A percentile compares a stretch with the other conserved stretches of the same genome.
phyloP scores from a whole-genome alignment of 2,113 vertebrate species.

The Alexandromys fortis region DNA sequence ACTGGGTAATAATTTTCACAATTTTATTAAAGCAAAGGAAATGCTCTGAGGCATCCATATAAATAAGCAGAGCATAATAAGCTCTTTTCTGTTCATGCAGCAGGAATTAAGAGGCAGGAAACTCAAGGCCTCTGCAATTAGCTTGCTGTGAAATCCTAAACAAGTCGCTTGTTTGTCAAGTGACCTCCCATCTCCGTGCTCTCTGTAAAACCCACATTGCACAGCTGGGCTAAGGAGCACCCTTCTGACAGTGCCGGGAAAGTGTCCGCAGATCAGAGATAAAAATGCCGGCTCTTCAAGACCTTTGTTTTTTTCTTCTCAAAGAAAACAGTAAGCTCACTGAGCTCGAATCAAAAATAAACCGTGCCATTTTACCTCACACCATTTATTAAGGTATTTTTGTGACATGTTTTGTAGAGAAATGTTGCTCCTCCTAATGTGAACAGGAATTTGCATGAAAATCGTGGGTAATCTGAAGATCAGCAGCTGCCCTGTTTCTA shows the following conservation, averaged over 20 bases:
- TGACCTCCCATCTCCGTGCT: conserved; percentile 49
- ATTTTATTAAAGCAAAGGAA: conserved; percentile 71
- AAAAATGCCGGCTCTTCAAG: conserved; percentile 17
- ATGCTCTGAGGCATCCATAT: conserved; percentile 63
- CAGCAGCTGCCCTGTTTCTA: conserved; percentile 42
- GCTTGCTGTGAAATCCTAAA: conserved; percentile 71
- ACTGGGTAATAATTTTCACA: conserved; percentile 56
- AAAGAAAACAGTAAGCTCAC: conserved; percentile 39
- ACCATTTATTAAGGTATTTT: conserved; percentile 38
- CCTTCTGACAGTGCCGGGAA: conserved; percentile 46
- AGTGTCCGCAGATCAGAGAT: conserved; percentile 47
- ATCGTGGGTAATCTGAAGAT: conserved; percentile 45
- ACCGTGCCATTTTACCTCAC: not conserved
- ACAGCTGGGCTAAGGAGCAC: not conserved
- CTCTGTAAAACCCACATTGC: conserved; percentile 47
- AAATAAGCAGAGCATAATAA: conserved; percentile 67
- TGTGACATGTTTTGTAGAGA: conserved; percentile 36
- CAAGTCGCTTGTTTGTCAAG: conserved; percentile 68
- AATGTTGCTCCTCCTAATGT: conserved; percentile 24
- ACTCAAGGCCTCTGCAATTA: conserved; percentile 69
- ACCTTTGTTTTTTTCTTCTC: not conserved
- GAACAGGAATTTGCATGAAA: conserved; percentile 43
- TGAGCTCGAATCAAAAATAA: conserved; percentile 9
- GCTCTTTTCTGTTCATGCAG: conserved; percentile 67
- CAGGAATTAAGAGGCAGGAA: conserved; percentile 61